Percentiles rank a stretch among this genome's conserved stretches.
These are phyloP conservation scores for Ditylenchus dipsaci DNA, from an alignment of 1,140 invertebrate species.

Conservation along the genomic window DNA sequence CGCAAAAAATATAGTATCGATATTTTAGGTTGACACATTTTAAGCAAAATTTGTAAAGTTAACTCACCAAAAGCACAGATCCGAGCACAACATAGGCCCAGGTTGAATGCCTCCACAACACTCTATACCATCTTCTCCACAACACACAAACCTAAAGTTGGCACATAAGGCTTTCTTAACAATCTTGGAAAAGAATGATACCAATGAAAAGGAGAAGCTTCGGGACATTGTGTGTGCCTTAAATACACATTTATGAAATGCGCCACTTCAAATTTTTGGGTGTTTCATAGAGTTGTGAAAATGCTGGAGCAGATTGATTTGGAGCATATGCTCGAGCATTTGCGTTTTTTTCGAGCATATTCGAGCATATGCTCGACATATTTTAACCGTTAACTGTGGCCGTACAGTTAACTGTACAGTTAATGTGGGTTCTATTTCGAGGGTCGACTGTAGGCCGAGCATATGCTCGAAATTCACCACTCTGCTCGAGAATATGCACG, in stretches of 20 bases:
- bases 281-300: conserved; percentile 1
- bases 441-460: no score
- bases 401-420: no score
- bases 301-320: no score
- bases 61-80: conserved; percentile 23
- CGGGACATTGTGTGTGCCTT: conserved; percentile 46
- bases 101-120: conserved; percentile 40
- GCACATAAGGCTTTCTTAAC: background rate
- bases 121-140: conserved; percentile 29
- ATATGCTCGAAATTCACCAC: no score
- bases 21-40: background rate
- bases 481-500: no score
- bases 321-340: no score
- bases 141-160: conserved; percentile 33
- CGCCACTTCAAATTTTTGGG: background rate
- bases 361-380: no score
- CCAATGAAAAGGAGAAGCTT: conserved; percentile 44
- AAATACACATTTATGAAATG: conserved; percentile 18
- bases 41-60: no score
- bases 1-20: background rate
- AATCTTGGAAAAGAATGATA: conserved; percentile 2
- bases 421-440: no score
- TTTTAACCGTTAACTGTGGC: no score
- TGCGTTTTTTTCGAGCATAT: no score
- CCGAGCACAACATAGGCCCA: conserved; percentile 43